phyloP scores from a whole-genome alignment of 2,113 vertebrate genomes.

The Urocolius indicus region DNA sequence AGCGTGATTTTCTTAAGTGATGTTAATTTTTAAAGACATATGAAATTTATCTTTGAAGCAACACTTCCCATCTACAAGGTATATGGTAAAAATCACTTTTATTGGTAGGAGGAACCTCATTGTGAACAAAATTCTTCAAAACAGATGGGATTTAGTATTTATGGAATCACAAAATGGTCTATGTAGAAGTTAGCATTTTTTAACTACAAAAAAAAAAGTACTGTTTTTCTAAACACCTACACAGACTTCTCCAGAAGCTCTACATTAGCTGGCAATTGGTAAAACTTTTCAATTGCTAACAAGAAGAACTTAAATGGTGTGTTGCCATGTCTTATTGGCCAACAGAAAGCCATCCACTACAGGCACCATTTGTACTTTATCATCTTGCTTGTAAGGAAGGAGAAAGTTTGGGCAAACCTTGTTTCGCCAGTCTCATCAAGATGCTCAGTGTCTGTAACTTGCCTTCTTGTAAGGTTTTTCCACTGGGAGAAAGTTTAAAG shows the following conservation, averaged over 20 bases:
- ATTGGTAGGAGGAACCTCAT: neutral
- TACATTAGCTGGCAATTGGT: neutral
- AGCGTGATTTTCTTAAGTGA: neutral
- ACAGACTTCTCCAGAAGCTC: neutral
- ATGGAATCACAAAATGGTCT: neutral
- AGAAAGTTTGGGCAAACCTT: neutral
- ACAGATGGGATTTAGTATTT: neutral
- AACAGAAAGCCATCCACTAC: neutral
- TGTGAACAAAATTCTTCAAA: neutral
- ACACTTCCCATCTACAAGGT: neutral
- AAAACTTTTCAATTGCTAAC: neutral
- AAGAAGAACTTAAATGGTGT: neutral
- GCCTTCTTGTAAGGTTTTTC: neutral
- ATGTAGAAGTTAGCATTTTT: neutral
- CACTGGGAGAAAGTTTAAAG: neutral
- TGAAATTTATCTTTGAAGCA: neutral
- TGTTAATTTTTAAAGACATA: neutral
- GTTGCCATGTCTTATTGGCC: neutral
- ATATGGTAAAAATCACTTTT: neutral
- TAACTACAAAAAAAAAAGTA: neutral
- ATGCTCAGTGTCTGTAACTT: neutral
- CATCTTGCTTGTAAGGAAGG: neutral
- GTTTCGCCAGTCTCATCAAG: neutral
- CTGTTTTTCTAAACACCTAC: neutral
- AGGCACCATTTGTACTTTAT: neutral